These are phyloP conservation scores for Psix sp. DNA, from an alignment of 1,140 invertebrate genomes.

Conservation along the genomic window DNA sequence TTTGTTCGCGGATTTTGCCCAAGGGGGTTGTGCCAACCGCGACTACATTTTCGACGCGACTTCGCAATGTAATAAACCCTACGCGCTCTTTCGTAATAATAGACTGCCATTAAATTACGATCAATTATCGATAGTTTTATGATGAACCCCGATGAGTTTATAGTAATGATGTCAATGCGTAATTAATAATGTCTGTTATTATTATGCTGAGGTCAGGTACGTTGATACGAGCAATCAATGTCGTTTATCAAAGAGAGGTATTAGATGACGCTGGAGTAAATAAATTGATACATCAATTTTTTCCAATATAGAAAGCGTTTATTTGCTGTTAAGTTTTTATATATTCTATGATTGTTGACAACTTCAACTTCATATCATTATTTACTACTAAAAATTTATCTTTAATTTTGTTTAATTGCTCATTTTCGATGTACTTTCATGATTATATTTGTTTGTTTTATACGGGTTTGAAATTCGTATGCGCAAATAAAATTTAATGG, in stretches of 20 bases:
- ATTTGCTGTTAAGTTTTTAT: too few relatives aligned
- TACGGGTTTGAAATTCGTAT: too few relatives aligned
- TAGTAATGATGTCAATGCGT: constrained; percentile 29
- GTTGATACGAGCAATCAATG: constrained; percentile 12
- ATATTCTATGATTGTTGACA: too few relatives aligned
- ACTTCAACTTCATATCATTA: too few relatives aligned
- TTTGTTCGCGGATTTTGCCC: constrained; percentile 37
- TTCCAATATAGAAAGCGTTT: too few relatives aligned
- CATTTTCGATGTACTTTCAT: too few relatives aligned
- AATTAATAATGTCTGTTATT: constrained; percentile 11
- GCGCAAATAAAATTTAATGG: too few relatives aligned
- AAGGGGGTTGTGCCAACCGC: constrained; percentile 20
- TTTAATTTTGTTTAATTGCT: too few relatives aligned
- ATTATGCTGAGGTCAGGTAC: constrained; percentile 17
- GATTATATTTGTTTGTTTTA: too few relatives aligned
- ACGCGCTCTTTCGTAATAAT: constrained; percentile 23
- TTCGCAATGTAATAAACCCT: constrained; percentile 21
- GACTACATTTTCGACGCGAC: constrained; percentile 29
- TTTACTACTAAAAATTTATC: too few relatives aligned
- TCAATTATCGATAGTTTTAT: constrained; percentile 22
- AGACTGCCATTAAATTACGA: constrained; percentile 34
- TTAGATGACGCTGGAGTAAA: too few relatives aligned
- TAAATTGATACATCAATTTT: too few relatives aligned
- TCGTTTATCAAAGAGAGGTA: constrained; percentile 6
- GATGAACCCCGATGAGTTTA: constrained; percentile 1